These are phyloP conservation scores for Ormyrus rosae DNA, from an alignment of 2,888 invertebrate genomes.

Conservation along the genomic window DNA sequence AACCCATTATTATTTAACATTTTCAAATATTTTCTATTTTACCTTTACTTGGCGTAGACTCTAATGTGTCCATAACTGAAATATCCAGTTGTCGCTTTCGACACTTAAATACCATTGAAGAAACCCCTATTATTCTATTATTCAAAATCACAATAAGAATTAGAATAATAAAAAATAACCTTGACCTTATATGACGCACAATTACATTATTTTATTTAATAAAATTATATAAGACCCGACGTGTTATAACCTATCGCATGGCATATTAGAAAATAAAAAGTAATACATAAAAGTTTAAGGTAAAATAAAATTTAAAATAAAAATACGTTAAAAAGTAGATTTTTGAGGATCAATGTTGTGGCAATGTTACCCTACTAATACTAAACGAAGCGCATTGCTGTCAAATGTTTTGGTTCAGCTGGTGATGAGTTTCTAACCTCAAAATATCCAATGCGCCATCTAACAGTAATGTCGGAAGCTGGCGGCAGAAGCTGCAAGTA, in stretches of 20 bases:
- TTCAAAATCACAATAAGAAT: background rate
- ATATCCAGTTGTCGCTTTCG: constrained; percentile 38
- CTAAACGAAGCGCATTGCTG: too few species aligned
- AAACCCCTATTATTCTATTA: background rate
- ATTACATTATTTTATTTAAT: background rate
- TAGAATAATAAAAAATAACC: background rate
- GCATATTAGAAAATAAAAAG: too few species aligned
- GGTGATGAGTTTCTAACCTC: too few species aligned
- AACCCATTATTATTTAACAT: background rate
- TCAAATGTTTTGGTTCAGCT: too few species aligned
- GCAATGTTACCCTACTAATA: too few species aligned
- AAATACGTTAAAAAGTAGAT: too few species aligned
- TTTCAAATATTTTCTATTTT: constrained; percentile 11
- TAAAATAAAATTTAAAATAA: too few species aligned
- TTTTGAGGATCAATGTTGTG: too few species aligned
- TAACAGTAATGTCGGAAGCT: background rate
- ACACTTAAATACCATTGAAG: constrained; percentile 36
- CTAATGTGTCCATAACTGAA: constrained; percentile 53
- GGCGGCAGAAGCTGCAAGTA: background rate
- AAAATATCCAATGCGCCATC: too few species aligned
- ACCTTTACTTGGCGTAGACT: constrained; percentile 59
- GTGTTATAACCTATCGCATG: background rate
- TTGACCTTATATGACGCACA: background rate
- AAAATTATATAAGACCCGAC: constrained; percentile 14
- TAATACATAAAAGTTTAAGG: too few species aligned